Base-by-base conservation (phyloP, 2,113 vertebrate species). In the Natator depressus region DNA sequence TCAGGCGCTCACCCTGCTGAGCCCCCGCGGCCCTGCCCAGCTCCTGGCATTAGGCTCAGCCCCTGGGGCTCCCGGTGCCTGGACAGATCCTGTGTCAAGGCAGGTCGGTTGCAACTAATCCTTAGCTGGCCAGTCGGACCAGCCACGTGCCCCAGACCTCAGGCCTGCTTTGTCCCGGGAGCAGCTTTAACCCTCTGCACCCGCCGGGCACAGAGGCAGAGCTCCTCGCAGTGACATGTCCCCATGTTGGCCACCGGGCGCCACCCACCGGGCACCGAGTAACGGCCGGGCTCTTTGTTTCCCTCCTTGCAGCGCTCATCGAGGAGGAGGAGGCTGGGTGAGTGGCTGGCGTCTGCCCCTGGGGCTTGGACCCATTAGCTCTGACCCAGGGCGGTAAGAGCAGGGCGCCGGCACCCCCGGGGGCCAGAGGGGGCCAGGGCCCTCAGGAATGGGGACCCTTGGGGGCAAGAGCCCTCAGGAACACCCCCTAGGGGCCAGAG, bases 241-340 rank as follows among this genome's bases (percentile, higher is more conserved):
- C 65, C 65, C 35, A 65, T 8, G 35, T 19, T 69, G 62, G 62
- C 31, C 62, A 35, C 62, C 31, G 31, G 62, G 35, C 16, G 17
- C 35, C 13, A 3, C 62, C 62, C 80, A 10, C 19, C 38, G 35
- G 80, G 50, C 50, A 10, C 50, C 35, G 49, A 17, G 50, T 55
- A 53, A 55, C 50, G 35, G 80, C 55, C 90, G 86, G 90, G 79
- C 59, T 5, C 49, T 54, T n/a, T 91, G 2, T 94, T 88, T 87
- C 89, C 95, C 82, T 65, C 42, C 24, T 97, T 96, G 57, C 97
- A 98, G 98, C 89, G 87, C 76, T 98, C 72, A 97, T 97, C 95
- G 97, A 97, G 82, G 97, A 98, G 82, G 91, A 87, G 59, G 94
- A 96, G 88, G 53, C 85, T 85, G 96, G 97, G 97, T 97, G 82